These are phyloP conservation scores for Euura lappo DNA, from an alignment of 1,140 invertebrate genomes.

Conservation along the genomic window DNA sequence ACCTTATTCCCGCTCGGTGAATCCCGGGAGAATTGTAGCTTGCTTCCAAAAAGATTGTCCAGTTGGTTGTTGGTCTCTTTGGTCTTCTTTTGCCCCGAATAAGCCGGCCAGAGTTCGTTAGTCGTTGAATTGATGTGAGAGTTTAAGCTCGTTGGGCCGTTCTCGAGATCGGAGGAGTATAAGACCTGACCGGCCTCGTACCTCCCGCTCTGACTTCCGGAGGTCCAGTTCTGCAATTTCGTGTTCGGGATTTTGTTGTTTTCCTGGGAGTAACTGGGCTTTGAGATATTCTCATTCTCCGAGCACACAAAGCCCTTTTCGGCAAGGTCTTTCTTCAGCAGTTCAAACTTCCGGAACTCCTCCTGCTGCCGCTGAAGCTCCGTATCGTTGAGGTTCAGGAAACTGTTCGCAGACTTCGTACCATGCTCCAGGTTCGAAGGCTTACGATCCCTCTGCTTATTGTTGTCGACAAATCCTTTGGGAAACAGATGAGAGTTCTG, in stretches of 20 bases:
- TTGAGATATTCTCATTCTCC: conserved; percentile 7
- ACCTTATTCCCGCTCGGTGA: background rate
- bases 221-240: conserved; percentile 9
- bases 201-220: background rate
- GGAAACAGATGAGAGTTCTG: no score
- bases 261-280: background rate
- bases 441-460: no score
- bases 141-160: background rate
- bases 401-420: conserved; percentile 1
- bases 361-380: conserved; percentile 28
- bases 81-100: background rate
- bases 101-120: background rate
- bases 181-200: background rate
- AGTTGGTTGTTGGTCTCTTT: background rate
- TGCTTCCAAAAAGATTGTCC: background rate
- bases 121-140: background rate
- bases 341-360: conserved; percentile 29
- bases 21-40: background rate
- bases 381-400: conserved; percentile 25
- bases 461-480: no score
- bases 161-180: background rate
- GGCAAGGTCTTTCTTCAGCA: conserved; percentile 21
- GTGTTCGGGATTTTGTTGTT: background rate
- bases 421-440: no score
- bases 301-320: background rate